Conservation (phyloP, 1,140 invertebrate genomes). For the Tenebrio molitor region DNA sequence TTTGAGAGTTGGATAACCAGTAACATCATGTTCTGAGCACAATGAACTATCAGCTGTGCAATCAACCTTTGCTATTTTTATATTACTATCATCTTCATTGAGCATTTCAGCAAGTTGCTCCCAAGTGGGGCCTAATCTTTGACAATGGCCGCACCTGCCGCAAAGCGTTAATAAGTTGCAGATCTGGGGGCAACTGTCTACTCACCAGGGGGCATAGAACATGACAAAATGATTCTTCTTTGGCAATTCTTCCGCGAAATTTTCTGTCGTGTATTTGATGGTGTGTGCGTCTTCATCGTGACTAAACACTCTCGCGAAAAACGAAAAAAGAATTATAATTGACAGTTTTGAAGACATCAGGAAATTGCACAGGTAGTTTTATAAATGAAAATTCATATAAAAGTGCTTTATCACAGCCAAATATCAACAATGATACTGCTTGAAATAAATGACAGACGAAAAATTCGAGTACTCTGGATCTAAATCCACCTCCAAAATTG, state of each 20-base stretch:
- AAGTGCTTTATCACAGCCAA: conserved; percentile 36
- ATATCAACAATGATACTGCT: conserved; percentile 12
- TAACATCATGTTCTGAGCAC: conserved; percentile 81
- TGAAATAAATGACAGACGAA: conserved; percentile 20
- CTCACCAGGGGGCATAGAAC: conserved; percentile 85
- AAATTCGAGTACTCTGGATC: neutral
- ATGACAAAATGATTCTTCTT: conserved; percentile 82
- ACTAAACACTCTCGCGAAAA: conserved; percentile 29
- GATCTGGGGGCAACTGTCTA: neutral
- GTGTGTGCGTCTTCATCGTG: conserved; percentile 64
- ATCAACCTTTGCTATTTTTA: conserved; percentile 82
- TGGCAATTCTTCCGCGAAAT: conserved; percentile 71
- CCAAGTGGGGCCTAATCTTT: conserved; percentile 78
- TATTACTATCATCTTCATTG: conserved; percentile 73
- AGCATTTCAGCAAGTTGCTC: conserved; percentile 79
- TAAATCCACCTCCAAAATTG: conserved; percentile 36
- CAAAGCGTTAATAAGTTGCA: neutral
- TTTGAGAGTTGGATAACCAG: conserved; percentile 78
- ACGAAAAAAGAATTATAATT: neutral
- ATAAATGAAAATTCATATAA: conserved; percentile 12
- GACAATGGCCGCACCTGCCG: conserved; percentile 80
- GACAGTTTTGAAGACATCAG: conserved; percentile 3
- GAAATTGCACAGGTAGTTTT: neutral
- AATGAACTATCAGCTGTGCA: conserved; percentile 80
- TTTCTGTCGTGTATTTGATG: conserved; percentile 67